Conservation (phyloP, 2,113 vertebrate species). For the Colius striatus region DNA sequence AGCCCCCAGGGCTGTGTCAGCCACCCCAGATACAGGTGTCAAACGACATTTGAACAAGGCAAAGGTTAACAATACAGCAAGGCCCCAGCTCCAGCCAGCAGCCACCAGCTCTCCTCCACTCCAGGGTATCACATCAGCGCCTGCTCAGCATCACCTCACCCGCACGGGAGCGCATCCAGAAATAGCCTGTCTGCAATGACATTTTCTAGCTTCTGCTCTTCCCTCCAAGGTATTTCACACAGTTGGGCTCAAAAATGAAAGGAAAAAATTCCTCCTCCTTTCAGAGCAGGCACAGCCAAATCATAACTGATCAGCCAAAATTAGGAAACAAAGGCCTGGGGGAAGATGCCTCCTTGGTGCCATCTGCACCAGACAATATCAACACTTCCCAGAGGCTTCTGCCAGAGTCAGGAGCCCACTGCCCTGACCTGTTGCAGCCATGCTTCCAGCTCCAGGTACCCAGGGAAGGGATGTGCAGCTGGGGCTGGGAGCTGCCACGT, state of each 20-base stretch:
- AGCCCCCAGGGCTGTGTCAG: fast-evolving
- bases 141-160: not conserved
- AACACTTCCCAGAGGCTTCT: not conserved
- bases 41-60: not conserved
- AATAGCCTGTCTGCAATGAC: not conserved
- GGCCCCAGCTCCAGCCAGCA: not conserved
- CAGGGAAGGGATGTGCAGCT: not conserved
- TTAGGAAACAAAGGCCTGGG: conserved; percentile 28
- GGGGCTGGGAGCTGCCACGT: fast-evolving
- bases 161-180: not conserved
- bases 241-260: not conserved
- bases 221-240: not conserved
- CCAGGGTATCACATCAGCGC: fast-evolving
- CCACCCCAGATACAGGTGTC: not conserved
- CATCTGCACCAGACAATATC: conserved; percentile 30
- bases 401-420: not conserved
- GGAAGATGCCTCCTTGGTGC: not conserved
- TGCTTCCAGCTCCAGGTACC: fast-evolving
- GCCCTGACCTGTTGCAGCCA: fast-evolving
- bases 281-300: not conserved
- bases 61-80: not conserved
- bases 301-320: not conserved
- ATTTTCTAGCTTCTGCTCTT: not conserved
- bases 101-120: not conserved
- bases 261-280: not conserved